A percentile compares a stretch with the other conserved stretches of the same genome.
phyloP scores from a whole-genome alignment of 2,113 vertebrate genomes.

The Cyprinodon variegatus region DNA sequence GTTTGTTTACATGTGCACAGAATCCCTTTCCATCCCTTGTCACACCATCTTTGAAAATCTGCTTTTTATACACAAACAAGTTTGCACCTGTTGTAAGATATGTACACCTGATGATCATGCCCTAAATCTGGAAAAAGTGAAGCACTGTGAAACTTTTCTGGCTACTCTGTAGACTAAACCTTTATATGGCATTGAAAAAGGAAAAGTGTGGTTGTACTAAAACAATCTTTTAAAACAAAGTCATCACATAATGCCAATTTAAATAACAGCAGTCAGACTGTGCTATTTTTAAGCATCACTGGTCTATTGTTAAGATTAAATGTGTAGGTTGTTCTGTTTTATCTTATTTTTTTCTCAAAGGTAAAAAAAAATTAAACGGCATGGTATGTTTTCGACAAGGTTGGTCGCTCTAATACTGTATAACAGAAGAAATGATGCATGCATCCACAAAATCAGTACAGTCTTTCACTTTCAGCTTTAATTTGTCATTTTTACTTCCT shows the following conservation, averaged over 20 bases:
- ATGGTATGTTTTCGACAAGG: background rate
- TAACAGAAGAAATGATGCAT: background rate
- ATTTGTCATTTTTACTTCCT: background rate
- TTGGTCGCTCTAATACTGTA: background rate
- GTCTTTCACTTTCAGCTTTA: background rate
- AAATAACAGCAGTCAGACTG: background rate
- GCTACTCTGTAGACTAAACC: too few species aligned
- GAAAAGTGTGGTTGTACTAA: background rate
- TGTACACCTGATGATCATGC: too few species aligned
- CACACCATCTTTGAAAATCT: too few species aligned
- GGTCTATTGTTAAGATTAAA: background rate
- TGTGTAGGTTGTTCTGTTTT: background rate
- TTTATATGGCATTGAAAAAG: too few species aligned
- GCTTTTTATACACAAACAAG: too few species aligned
- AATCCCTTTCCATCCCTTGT: too few species aligned
- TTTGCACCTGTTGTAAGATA: too few species aligned
- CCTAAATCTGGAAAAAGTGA: too few species aligned
- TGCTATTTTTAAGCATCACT: background rate
- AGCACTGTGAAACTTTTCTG: too few species aligned
- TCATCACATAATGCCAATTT: background rate
- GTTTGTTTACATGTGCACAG: too few species aligned
- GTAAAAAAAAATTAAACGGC: background rate
- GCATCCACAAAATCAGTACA: background rate
- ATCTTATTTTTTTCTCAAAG: background rate
- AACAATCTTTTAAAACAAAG: background rate